These are phyloP conservation scores for Dromaius novaehollandiae DNA, from an alignment of 2,113 vertebrate species.

Conservation along the genomic window DNA sequence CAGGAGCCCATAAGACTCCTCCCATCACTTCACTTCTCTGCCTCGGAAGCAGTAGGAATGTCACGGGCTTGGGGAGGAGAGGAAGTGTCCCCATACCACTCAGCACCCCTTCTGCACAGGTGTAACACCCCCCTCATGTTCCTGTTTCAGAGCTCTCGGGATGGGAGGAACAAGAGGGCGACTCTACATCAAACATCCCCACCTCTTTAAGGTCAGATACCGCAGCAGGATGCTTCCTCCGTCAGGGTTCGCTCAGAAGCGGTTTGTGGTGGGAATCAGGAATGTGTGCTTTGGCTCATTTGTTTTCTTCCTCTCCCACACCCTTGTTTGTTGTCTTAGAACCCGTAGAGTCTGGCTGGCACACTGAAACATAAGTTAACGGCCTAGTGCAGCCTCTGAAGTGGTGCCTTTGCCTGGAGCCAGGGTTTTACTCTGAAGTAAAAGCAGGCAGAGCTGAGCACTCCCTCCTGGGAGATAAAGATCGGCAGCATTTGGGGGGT, in stretches of 20 bases:
- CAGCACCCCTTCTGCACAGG: fast-evolving
- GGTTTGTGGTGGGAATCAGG: not conserved
- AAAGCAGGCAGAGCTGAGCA: not conserved
- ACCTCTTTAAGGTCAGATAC: conserved; percentile 92
- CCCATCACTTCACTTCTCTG: conserved; percentile 47
- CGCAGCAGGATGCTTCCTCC: not conserved
- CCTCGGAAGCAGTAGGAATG: conserved; percentile 32
- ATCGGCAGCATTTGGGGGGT: fast-evolving
- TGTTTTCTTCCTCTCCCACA: not conserved
- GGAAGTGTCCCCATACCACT: not conserved
- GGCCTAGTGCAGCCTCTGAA: fast-evolving
- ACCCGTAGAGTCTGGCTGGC: not conserved
- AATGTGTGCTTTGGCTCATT: fast-evolving
- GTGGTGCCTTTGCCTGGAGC: fast-evolving
- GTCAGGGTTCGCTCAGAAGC: not conserved
- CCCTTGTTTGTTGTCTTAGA: fast-evolving
- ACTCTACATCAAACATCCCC: conserved; percentile 97
- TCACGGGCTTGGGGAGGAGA: conserved; percentile 6
- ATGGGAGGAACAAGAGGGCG: conserved; percentile 98
- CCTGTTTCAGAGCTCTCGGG: conserved; percentile 87
- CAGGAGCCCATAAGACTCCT: conserved; percentile 20
- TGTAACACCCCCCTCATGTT: not conserved
- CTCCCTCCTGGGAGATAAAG: too few relatives aligned
- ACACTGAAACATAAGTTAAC: fast-evolving
- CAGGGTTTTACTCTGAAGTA: not conserved